A percentile compares a stretch with the other conserved stretches of the same genome.
Evolutionary conservation across 1,140 invertebrate species (phyloP).

Genomic region (Heterodera carotae): DNA sequence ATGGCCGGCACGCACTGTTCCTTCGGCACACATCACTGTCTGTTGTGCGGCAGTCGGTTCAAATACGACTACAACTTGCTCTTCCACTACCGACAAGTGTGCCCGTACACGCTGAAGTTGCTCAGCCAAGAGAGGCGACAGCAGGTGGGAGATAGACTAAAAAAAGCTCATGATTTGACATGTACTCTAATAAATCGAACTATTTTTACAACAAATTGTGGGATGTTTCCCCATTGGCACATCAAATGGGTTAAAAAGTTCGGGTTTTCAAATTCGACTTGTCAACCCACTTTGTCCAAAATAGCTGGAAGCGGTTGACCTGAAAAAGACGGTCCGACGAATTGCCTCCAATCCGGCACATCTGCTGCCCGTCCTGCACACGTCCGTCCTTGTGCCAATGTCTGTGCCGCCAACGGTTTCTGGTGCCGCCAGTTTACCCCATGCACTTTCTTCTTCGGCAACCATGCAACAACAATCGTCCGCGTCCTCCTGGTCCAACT

Average conservation of each 20-base stretch:
- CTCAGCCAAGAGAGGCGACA: slow-evolving; percentile 56
- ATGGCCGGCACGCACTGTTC: slow-evolving; percentile 57
- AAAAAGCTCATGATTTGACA: too few species aligned
- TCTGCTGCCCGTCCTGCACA: neutral
- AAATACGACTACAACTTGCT: slow-evolving; percentile 63
- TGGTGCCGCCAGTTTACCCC: neutral
- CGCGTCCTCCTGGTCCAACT: slow-evolving; percentile 21
- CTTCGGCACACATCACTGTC: slow-evolving; percentile 57
- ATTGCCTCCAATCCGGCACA: slow-evolving; percentile 6
- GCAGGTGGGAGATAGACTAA: slow-evolving; percentile 40
- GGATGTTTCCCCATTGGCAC: too few species aligned
- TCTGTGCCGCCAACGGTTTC: too few species aligned
- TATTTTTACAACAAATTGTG: too few species aligned
- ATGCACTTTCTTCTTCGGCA: slow-evolving; percentile 24
- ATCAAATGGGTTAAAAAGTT: too few species aligned
- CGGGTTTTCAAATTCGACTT: too few species aligned
- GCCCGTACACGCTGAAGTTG: slow-evolving; percentile 55
- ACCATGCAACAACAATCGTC: slow-evolving; percentile 17
- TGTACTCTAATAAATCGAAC: too few species aligned
- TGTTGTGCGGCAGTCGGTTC: slow-evolving; percentile 61
- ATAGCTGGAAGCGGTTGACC: slow-evolving; percentile 30
- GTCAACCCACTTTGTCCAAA: too few species aligned
- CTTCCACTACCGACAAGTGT: slow-evolving; percentile 59
- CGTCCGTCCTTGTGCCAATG: neutral
- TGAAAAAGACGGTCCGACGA: slow-evolving; percentile 39